phyloP scores from a whole-genome alignment of 2,797 vertebrate species.

The Argyrosomus regius region DNA sequence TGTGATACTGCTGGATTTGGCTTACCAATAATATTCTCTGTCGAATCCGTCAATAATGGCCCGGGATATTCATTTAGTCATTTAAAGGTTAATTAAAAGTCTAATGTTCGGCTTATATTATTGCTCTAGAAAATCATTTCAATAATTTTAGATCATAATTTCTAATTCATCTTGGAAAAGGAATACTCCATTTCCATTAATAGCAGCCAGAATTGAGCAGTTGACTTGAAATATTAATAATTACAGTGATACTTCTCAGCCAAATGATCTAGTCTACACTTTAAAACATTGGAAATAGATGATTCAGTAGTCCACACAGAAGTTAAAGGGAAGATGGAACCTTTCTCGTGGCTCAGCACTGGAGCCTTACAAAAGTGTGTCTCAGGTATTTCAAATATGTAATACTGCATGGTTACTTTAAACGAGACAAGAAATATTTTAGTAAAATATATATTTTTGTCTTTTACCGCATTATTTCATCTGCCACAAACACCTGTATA shows the following conservation, averaged over 20 bases:
- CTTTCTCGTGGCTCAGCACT: not conserved
- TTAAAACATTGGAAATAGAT: conserved; percentile 12
- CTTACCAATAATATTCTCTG: not conserved
- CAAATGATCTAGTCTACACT: conserved; percentile 10
- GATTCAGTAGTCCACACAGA: not conserved
- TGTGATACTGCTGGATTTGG: not conserved
- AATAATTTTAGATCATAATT: conserved; percentile 1
- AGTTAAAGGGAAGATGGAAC: not conserved
- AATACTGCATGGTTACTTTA: not conserved
- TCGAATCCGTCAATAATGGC: not conserved
- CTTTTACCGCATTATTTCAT: conserved; percentile 6
- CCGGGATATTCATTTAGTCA: not conserved
- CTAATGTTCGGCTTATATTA: not conserved
- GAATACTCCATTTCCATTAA: not conserved
- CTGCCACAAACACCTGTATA: not conserved
- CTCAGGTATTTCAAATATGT: not conserved
- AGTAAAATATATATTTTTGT: not conserved
- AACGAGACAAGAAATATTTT: not conserved
- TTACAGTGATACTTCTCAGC: not conserved
- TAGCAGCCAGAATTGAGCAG: conserved; percentile 6
- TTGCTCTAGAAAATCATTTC: conserved; percentile 4
- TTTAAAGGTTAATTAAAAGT: not conserved
- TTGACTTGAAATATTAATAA: conserved; percentile 29
- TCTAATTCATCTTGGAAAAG: not conserved
- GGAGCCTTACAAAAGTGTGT: not conserved